These are phyloP conservation scores for Drosophila teissieri DNA, from an alignment of 1,140 invertebrate species.

Conservation along the genomic window DNA sequence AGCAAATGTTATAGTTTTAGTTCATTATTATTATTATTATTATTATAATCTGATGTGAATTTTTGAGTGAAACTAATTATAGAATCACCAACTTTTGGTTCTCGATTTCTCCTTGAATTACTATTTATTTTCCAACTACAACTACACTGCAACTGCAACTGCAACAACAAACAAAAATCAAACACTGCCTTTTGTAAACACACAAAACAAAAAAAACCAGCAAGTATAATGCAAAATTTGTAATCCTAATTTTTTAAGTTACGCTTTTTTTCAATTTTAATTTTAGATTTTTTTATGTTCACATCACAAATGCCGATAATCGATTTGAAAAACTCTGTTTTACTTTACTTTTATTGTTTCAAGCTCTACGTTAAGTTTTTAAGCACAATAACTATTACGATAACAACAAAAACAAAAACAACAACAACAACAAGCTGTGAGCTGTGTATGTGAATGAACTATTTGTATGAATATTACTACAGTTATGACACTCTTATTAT, in stretches of 20 bases:
- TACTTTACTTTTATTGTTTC: slow-evolving; percentile 22
- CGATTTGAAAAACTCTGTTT: slow-evolving; percentile 23
- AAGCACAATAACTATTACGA: slow-evolving; percentile 6
- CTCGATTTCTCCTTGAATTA: slow-evolving; percentile 17
- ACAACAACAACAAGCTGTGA: slow-evolving; percentile 61
- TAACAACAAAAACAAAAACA: background rate
- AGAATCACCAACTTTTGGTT: slow-evolving; percentile 6
- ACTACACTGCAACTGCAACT: slow-evolving; percentile 20
- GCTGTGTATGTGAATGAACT: slow-evolving; percentile 74
- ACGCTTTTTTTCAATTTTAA: slow-evolving; percentile 23
- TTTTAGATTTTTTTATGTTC: slow-evolving; percentile 26
- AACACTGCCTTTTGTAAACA: slow-evolving; percentile 75
- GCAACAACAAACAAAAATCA: slow-evolving; percentile 62
- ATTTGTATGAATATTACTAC: slow-evolving; percentile 56
- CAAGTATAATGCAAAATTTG: slow-evolving; percentile 32
- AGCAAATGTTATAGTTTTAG: slow-evolving; percentile 69
- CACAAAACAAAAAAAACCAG: slow-evolving; percentile 45
- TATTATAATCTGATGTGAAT: slow-evolving; percentile 7
- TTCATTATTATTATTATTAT: slow-evolving; percentile 38
- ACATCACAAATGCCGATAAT: slow-evolving; percentile 54
- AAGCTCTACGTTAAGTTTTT: slow-evolving; percentile 21
- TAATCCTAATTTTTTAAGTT: slow-evolving; percentile 38
- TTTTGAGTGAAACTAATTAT: slow-evolving; percentile 15
- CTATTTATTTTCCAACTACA: slow-evolving; percentile 31
- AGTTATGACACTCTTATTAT: slow-evolving; percentile 56